Evolutionary conservation across 2,797 vertebrate species (phyloP).

Genomic region (Enteromius argenteus): DNA sequence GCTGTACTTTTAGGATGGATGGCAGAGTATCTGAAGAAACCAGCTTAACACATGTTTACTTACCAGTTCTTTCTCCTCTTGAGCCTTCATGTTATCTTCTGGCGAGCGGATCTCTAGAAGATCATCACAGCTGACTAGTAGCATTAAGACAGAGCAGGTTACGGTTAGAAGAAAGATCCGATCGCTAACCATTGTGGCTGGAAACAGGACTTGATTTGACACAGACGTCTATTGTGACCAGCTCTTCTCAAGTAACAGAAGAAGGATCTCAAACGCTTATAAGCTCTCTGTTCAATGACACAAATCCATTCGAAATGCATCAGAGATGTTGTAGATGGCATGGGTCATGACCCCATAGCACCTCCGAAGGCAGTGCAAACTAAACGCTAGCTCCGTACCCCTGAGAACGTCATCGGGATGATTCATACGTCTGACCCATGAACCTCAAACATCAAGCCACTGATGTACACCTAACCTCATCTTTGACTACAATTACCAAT

Average conservation of each 20-base stretch:
- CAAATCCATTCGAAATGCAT: not conserved
- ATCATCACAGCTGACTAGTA: constrained; percentile 70
- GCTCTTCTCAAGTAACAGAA: not conserved
- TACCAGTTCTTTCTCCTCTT: constrained; percentile 85
- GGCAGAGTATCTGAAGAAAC: not conserved
- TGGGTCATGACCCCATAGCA: not conserved
- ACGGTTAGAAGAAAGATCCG: constrained; percentile 74
- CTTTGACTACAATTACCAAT: constrained; percentile 48
- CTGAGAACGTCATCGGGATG: constrained; percentile 26
- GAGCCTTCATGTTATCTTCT: constrained; percentile 73
- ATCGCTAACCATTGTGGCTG: constrained; percentile 77
- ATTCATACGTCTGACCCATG: constrained; percentile 27
- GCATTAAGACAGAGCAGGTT: constrained; percentile 73
- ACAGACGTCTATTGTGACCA: not conserved
- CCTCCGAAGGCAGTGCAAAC: constrained; percentile 11
- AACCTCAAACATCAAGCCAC: constrained; percentile 39
- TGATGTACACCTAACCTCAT: constrained; percentile 43
- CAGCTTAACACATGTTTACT: constrained; percentile 48
- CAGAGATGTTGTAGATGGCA: not conserved
- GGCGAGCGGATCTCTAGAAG: constrained; percentile 72
- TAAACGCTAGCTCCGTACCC: not conserved
- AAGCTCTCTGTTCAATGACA: constrained; percentile 22
- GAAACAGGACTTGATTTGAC: not conserved
- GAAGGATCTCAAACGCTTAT: not conserved
- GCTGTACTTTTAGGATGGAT: not conserved